Evolutionary conservation across 2,888 invertebrate genomes (phyloP), one percentile per base, ranked within the genome.

Genomic region (Matsumyia berberina): DNA sequence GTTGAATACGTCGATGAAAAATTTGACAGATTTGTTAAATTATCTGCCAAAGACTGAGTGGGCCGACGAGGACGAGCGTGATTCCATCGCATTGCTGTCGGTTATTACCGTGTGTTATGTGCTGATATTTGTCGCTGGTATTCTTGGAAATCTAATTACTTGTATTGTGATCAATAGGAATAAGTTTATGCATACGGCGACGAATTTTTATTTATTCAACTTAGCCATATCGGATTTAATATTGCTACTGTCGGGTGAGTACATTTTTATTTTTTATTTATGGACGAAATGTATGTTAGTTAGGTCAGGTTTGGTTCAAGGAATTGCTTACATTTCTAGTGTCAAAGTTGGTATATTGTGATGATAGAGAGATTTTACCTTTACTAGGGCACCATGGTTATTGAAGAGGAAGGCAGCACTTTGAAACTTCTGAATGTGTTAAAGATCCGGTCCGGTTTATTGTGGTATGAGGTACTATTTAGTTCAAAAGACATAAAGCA

Each of bases 181-280:
- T 91, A 95, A 95, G 88, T 95, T 95, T 88, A 96, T 97, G 96
- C 96, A 96, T 88, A 95, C 95, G 24, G 95, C 95, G 1, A 96
- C 95, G 5, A 96, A 96, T 89, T 96, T 95, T 90, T 97, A 97
- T 90, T 92, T 97, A 79, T 97, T 97, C 92, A 97, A 96, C 91
- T 93, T 97, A 90, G 96, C 97, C 0, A 93, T 97, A 73, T 97
- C 97, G 33, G 97, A 97, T 91, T 92, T 97, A 44, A 93, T 97
- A 35, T 92, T 97, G 37, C 92, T 97, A 29, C 90, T 96, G 7
- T 94, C 96, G 83, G 97, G 97, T 67, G 93, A 89, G 89, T 88
- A 1, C n/a, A n/a, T n/a, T n/a, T n/a, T n/a, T n/a, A n/a, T n/a
- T n/a, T n/a, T n/a, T n/a, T n/a, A n/a, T n/a, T n/a, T n/a, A n/a